phyloP scores from a whole-genome alignment of 2,113 vertebrate species.

The Mixornis gularis region DNA sequence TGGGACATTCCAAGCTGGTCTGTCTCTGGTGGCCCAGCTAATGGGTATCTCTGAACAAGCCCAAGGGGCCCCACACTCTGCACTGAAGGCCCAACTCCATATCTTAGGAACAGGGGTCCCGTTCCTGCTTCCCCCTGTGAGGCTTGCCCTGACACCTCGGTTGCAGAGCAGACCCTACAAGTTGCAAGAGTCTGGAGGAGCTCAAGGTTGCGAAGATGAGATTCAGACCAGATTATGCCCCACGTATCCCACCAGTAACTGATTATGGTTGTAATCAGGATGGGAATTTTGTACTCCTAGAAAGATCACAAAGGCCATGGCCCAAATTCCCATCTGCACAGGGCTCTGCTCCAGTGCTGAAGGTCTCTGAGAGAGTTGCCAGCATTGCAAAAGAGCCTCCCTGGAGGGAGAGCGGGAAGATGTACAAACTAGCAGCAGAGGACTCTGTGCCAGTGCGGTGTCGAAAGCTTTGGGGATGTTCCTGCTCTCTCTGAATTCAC shows the following conservation, averaged over 20 bases:
- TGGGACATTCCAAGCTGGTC: neutral
- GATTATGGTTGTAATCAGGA: neutral
- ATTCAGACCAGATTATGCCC: neutral
- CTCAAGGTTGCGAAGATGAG: neutral
- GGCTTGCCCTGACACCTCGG: accelerated
- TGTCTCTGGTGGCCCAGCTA: neutral
- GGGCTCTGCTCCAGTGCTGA: constrained; percentile 48
- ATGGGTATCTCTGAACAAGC: neutral
- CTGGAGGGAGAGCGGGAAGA: neutral
- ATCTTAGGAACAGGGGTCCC: neutral
- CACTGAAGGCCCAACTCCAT: accelerated
- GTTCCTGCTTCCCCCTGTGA: accelerated
- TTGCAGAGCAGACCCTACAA: neutral
- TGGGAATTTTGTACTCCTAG: constrained; percentile 29
- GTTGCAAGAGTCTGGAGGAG: neutral
- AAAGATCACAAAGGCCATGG: constrained; percentile 1
- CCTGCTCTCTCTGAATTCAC: neutral
- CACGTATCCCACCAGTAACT: neutral
- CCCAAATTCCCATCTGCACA: constrained; percentile 14
- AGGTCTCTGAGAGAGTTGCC: constrained; percentile 30
- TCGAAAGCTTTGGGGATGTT: neutral
- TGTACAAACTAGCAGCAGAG: neutral
- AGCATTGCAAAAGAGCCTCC: constrained; percentile 43
- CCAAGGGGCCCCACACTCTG: accelerated
- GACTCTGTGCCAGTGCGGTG: neutral